These are phyloP conservation scores for Ochotona princeps DNA, from an alignment of 2,113 vertebrate species.

Conservation along the genomic window DNA sequence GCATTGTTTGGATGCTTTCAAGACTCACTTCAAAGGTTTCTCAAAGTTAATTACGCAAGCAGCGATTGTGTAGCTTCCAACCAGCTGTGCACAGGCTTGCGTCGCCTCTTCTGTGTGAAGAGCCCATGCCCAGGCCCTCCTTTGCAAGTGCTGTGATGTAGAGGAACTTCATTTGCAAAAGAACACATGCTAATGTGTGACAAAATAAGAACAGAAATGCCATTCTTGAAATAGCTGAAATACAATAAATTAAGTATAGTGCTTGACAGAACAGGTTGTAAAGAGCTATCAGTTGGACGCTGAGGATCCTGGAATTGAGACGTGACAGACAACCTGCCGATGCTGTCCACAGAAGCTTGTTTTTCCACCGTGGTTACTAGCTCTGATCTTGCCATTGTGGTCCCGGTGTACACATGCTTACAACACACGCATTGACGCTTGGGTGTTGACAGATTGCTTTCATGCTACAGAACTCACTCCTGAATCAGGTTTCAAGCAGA, in stretches of 20 bases:
- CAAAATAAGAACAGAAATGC: background rate
- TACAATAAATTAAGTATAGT: background rate
- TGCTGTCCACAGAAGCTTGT: too few relatives aligned
- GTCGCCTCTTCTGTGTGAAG: background rate
- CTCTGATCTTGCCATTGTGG: accelerated
- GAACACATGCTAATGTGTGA: background rate
- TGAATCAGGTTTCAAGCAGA: background rate
- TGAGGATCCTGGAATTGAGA: background rate
- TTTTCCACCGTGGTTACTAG: background rate
- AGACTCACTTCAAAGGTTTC: background rate
- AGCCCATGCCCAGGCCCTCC: background rate
- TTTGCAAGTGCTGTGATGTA: background rate
- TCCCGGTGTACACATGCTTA: background rate
- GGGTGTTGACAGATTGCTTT: background rate
- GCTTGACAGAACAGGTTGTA: background rate
- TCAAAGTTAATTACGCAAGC: background rate
- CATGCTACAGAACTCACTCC: background rate
- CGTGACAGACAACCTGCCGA: too few relatives aligned
- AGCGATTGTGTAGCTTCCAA: background rate
- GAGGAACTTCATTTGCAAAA: background rate
- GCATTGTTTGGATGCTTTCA: too few relatives aligned
- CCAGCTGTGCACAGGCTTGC: background rate
- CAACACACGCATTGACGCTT: background rate
- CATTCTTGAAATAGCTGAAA: background rate
- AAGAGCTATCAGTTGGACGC: background rate